phyloP scores from a whole-genome alignment of 2,888 invertebrate genomes.

The Abrostola triplasia region DNA sequence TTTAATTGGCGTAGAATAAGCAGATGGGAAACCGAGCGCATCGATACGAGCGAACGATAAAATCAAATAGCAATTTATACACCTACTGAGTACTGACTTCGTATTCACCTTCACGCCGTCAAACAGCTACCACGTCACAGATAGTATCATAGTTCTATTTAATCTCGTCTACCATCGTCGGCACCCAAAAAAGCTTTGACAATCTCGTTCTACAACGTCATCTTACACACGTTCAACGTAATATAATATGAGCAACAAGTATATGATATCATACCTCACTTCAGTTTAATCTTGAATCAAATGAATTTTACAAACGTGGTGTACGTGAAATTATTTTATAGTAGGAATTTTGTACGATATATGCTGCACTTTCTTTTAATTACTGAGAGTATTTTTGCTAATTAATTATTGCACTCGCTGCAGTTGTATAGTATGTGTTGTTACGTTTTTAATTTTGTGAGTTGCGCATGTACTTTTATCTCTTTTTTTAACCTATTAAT shows the following conservation, averaged over 20 bases:
- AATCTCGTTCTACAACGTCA: conserved; percentile 61
- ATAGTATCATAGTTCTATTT: conserved; percentile 35
- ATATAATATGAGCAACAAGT: conserved; percentile 54
- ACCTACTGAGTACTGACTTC: neutral
- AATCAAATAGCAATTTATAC: conserved; percentile 1
- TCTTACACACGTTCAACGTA: conserved; percentile 58
- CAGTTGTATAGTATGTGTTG: neutral
- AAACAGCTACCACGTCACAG: conserved; percentile 7
- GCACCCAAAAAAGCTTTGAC: conserved; percentile 65
- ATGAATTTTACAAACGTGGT: conserved; percentile 54
- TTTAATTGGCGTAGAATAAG: neutral
- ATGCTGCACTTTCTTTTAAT: conserved; percentile 6
- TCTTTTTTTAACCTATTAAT: too few species aligned
- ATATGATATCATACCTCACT: conserved; percentile 48
- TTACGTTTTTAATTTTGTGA: neutral
- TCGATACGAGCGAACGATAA: too few species aligned
- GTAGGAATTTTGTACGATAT: conserved; percentile 14
- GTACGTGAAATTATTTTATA: conserved; percentile 59
- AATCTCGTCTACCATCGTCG: conserved; percentile 57
- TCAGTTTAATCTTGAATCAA: conserved; percentile 57
- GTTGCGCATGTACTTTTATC: neutral
- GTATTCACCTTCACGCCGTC: conserved; percentile 24
- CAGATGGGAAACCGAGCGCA: neutral
- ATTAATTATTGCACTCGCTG: conserved; percentile 1
- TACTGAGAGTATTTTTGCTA: neutral